Evolutionary conservation across 2,113 vertebrate species (phyloP).

Genomic region (Sceloporus undulatus): DNA sequence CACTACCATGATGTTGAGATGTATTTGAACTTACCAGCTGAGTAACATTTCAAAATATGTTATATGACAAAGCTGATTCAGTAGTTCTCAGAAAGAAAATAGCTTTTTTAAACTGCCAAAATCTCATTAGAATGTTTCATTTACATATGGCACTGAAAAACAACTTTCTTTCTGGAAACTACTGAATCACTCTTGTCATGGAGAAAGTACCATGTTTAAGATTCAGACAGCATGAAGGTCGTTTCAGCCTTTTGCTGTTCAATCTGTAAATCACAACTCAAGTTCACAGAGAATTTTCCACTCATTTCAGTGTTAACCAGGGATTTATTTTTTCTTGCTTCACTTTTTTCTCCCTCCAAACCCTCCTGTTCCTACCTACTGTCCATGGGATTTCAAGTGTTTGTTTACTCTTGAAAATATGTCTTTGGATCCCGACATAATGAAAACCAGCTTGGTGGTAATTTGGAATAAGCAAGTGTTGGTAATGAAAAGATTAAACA

Average conservation of each 20-base stretch:
- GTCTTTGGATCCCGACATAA: no score
- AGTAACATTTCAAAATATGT: not conserved
- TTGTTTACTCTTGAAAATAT: not conserved
- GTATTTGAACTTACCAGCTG: not conserved
- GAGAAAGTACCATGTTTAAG: constrained; percentile 38
- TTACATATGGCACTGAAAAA: constrained; percentile 30
- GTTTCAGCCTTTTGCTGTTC: constrained; percentile 49
- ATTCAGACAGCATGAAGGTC: constrained; percentile 55
- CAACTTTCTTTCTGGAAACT: constrained; percentile 43
- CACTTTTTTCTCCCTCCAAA: not conserved
- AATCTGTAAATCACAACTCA: constrained; percentile 41
- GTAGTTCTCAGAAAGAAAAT: no score
- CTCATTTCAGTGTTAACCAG: no score
- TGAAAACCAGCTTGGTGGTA: not conserved
- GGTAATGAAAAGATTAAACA: not conserved
- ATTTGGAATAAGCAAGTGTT: not conserved
- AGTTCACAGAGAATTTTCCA: constrained; percentile 23
- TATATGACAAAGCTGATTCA: not conserved
- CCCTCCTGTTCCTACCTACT: not conserved
- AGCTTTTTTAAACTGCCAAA: no score
- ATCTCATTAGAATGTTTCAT: no score
- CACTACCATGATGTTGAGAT: not conserved
- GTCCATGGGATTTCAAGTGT: not conserved
- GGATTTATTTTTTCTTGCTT: no score
- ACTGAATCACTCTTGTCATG: constrained; percentile 47